These are phyloP conservation scores for Sigmodon hispidus DNA, from an alignment of 2,113 vertebrate species.

Conservation along the genomic window DNA sequence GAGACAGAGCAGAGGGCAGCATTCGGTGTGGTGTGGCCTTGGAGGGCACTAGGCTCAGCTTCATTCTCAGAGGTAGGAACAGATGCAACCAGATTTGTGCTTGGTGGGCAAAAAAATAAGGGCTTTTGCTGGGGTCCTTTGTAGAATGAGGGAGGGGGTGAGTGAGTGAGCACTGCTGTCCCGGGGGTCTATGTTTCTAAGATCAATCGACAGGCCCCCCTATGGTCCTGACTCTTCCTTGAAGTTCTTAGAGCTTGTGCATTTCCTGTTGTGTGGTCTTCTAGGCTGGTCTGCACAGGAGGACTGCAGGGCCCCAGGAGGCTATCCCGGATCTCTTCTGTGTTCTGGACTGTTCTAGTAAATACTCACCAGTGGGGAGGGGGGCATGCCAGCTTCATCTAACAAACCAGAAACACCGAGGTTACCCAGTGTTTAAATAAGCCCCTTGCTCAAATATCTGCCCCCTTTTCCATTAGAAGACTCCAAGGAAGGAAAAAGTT, in stretches of 20 bases:
- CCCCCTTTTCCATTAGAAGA: rapidly evolving
- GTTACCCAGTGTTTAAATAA: background rate
- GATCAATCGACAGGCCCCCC: background rate
- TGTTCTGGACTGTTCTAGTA: background rate
- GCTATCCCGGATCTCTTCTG: background rate
- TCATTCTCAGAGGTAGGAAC: background rate
- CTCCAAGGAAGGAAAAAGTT: background rate
- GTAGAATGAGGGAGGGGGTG: background rate
- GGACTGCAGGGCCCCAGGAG: background rate
- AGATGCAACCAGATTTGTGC: background rate
- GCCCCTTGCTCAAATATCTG: background rate
- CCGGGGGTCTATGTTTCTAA: background rate
- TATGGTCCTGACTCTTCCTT: background rate
- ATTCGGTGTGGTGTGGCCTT: too few species aligned
- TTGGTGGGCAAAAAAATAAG: background rate
- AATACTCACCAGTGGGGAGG: background rate
- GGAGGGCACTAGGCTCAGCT: too few species aligned
- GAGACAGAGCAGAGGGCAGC: background rate
- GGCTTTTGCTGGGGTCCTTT: background rate
- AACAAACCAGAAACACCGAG: background rate
- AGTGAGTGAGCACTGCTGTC: rapidly evolving
- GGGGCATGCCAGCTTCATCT: background rate
- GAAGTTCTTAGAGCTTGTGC: background rate
- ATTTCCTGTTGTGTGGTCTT: background rate
- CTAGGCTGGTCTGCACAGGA: background rate